These are phyloP conservation scores for Calameuta idolon DNA, from an alignment of 2,888 invertebrate genomes.

Conservation along the genomic window DNA sequence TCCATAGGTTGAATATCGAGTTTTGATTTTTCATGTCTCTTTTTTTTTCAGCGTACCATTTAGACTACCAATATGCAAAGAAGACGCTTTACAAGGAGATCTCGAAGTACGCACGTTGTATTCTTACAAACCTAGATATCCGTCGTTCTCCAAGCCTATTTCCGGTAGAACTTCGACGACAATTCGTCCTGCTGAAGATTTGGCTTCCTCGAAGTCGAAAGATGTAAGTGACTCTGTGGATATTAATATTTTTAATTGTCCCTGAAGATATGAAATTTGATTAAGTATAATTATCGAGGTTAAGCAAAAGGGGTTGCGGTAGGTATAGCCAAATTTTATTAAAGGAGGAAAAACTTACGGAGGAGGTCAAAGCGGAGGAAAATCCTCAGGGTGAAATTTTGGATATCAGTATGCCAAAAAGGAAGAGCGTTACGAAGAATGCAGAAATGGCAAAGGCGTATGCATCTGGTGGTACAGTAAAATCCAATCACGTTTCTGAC, in stretches of 20 bases:
- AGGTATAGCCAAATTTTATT: not conserved
- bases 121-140: conserved; percentile 22
- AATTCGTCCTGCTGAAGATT: not conserved
- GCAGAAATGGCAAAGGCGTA: not conserved
- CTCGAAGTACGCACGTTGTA: conserved; percentile 36
- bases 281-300: not conserved
- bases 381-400: not conserved
- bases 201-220: not conserved
- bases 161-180: not conserved
- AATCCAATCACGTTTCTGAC: not conserved
- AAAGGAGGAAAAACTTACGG: not conserved
- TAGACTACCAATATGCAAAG: conserved; percentile 40
- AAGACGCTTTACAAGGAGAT: conserved; percentile 31
- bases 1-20: not conserved
- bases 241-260: not conserved
- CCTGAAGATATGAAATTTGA: not conserved
- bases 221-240: not conserved
- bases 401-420: not conserved
- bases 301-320: not conserved
- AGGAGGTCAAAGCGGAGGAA: not conserved
- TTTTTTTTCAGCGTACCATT: conserved; percentile 43
- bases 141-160: not conserved
- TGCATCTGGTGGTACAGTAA: not conserved
- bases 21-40: not conserved
- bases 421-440: not conserved